phyloP scores from a whole-genome alignment of 2,113 vertebrate species.

The Lepus timidus region DNA sequence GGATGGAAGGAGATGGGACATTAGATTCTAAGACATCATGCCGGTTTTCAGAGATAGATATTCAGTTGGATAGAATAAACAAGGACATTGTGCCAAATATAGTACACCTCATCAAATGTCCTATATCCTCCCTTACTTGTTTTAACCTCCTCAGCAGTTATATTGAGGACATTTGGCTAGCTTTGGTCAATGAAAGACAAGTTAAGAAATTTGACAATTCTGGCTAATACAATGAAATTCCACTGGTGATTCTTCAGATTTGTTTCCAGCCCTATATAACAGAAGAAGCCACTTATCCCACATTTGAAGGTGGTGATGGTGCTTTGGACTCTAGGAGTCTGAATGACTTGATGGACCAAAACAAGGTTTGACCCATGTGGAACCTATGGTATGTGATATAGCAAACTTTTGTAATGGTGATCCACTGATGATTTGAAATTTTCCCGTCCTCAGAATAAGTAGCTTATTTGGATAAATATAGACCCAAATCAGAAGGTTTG shows the following conservation, averaged over 20 bases:
- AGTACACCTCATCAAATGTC: background rate
- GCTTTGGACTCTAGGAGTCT: background rate
- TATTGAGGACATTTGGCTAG: background rate
- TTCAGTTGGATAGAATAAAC: background rate
- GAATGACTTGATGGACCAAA: background rate
- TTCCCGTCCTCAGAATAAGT: background rate
- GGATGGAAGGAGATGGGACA: background rate
- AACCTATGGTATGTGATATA: background rate
- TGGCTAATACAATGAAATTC: background rate
- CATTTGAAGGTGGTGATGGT: no score
- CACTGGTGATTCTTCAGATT: background rate
- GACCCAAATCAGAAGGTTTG: background rate
- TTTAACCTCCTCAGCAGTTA: background rate
- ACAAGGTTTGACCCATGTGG: background rate
- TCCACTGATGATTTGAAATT: background rate
- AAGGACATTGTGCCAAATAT: background rate
- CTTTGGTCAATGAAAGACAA: background rate
- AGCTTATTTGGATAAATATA: background rate
- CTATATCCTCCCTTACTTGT: background rate
- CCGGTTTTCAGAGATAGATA: background rate
- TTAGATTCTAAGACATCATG: background rate
- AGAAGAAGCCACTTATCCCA: background rate
- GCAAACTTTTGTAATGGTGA: background rate
- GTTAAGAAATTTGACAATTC: background rate
- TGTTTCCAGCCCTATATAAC: background rate